Conservation (phyloP, 2,888 invertebrate species). For the Chydorus sphaericus region DNA sequence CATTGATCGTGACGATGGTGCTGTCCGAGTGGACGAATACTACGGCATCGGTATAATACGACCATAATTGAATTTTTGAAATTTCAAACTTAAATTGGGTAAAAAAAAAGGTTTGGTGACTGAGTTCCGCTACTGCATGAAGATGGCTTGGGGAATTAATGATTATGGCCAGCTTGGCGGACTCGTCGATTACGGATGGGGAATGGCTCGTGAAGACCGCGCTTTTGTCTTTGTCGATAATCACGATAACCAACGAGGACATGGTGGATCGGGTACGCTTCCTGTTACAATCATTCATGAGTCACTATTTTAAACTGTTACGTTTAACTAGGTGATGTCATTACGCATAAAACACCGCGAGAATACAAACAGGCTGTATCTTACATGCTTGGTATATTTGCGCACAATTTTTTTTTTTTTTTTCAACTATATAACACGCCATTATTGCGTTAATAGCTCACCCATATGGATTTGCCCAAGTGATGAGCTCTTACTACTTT, state of each 20-base stretch:
- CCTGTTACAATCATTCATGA: too few relatives aligned
- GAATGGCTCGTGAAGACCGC: conserved; percentile 19
- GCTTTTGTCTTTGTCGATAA: conserved; percentile 35
- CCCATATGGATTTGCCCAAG: conserved; percentile 25
- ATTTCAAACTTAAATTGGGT: too few relatives aligned
- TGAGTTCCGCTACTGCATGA: conserved; percentile 33
- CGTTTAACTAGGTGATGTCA: conserved; percentile 13
- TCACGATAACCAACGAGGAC: conserved; percentile 35
- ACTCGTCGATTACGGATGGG: conserved; percentile 23
- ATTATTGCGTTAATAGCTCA: too few relatives aligned
- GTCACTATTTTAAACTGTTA: not conserved
- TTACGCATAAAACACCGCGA: conserved; percentile 16
- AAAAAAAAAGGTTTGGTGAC: conserved; percentile 22
- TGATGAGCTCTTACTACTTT: conserved; percentile 35
- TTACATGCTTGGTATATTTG: too few relatives aligned
- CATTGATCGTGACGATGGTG: conserved; percentile 22
- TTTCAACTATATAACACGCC: conserved; percentile 30
- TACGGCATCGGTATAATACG: conserved; percentile 16
- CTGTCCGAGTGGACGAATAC: conserved; percentile 22
- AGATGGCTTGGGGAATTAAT: conserved; percentile 18
- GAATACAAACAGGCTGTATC: conserved; percentile 18
- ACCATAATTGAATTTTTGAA: not conserved
- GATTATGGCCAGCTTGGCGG: conserved; percentile 15
- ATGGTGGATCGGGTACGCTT: conserved; percentile 24
- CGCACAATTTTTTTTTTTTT: too few relatives aligned